phyloP scores from a whole-genome alignment of 1,140 invertebrate genomes.

The Dendrolimus kikuchii region DNA sequence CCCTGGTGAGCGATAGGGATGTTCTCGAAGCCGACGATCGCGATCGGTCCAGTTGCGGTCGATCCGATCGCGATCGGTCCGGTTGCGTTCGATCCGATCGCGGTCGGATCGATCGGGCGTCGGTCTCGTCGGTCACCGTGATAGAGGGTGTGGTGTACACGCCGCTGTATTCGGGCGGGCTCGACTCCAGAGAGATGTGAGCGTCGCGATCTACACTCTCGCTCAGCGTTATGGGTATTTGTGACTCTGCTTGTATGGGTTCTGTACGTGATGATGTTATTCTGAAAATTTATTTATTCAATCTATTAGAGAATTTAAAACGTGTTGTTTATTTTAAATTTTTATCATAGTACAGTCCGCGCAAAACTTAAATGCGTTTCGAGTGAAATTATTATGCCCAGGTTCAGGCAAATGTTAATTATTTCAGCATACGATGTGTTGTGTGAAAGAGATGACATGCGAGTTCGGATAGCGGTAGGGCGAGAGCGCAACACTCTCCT shows the following conservation, averaged over 20 bases:
- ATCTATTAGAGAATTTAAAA: no score
- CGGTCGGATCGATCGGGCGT: constrained; percentile 8
- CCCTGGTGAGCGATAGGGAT: constrained; percentile 42
- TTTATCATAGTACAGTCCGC: no score
- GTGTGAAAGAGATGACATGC: no score
- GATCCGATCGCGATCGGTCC: no score
- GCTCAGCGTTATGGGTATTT: constrained; percentile 59
- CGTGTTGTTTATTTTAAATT: no score
- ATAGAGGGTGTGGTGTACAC: constrained; percentile 28
- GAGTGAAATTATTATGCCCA: no score
- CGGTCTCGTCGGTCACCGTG: constrained; percentile 38
- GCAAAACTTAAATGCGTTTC: no score
- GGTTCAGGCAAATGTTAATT: no score
- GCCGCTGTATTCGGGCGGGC: constrained; percentile 38
- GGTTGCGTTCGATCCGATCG: background rate
- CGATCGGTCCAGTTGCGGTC: constrained; percentile 13
- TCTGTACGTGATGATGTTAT: constrained; percentile 45
- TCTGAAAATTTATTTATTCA: constrained; percentile 21
- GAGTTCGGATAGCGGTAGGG: no score
- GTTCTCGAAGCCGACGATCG: constrained; percentile 30
- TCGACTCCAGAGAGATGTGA: constrained; percentile 15
- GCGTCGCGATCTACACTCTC: constrained; percentile 48
- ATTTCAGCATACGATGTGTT: no score
- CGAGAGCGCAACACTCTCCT: no score
- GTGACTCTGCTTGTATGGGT: constrained; percentile 33